phyloP scores from a whole-genome alignment of 2,888 invertebrate genomes.

The Macrophya annulata region DNA sequence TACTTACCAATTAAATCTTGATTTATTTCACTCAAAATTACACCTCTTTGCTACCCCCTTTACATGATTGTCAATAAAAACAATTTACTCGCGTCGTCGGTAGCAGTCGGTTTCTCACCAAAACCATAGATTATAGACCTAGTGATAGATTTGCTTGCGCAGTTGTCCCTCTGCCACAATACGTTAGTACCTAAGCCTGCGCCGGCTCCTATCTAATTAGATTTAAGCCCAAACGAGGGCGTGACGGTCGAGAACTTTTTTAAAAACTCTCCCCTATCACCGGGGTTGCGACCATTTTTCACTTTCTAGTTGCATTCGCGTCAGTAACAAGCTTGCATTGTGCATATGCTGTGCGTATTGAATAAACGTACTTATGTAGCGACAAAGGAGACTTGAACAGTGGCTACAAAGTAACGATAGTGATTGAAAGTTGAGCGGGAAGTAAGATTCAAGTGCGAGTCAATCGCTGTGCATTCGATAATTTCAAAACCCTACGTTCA shows the following conservation, averaged over 20 bases:
- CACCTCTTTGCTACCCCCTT: slow-evolving; percentile 61
- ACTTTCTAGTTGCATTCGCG: slow-evolving; percentile 17
- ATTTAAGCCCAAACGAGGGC: slow-evolving; percentile 18
- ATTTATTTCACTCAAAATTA: slow-evolving; percentile 62
- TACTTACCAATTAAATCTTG: slow-evolving; percentile 63
- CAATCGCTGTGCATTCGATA: not conserved
- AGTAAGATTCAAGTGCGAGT: slow-evolving; percentile 9
- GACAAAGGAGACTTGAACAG: slow-evolving; percentile 30
- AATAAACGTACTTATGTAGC: slow-evolving; percentile 1
- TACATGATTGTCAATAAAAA: slow-evolving; percentile 73
- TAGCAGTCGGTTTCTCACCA: not conserved
- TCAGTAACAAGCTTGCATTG: slow-evolving; percentile 7
- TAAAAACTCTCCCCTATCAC: slow-evolving; percentile 30
- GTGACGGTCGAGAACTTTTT: slow-evolving; percentile 3
- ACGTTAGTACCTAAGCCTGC: not conserved
- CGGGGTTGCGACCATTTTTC: not conserved
- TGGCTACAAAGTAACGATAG: not conserved
- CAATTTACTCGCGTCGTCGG: slow-evolving; percentile 62
- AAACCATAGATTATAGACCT: slow-evolving; percentile 15
- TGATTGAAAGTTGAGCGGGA: slow-evolving; percentile 31
- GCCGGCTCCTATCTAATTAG: not conserved
- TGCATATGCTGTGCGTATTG: not conserved
- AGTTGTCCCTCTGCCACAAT: not conserved
- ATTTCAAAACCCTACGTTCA: not conserved
- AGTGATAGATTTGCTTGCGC: not conserved